Evolutionary conservation across 2,888 invertebrate species (phyloP).

Genomic region (Serripes groenlandicus): DNA sequence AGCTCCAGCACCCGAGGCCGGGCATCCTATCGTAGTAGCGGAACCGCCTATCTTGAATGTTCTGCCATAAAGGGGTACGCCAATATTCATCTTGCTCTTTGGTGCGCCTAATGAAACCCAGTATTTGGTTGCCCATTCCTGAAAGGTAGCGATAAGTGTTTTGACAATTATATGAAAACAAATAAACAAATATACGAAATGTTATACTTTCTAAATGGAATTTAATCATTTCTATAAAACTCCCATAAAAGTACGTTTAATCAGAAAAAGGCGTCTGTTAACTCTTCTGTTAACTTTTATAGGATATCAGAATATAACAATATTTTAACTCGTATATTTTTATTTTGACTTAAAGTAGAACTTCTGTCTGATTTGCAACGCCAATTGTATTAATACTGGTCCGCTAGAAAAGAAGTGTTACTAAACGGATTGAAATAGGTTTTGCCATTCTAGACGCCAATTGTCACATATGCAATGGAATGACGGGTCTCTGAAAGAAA

Average conservation of each 20-base stretch:
- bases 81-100: slow-evolving; percentile 96
- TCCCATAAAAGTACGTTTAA: too few relatives aligned
- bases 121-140: slow-evolving; percentile 82
- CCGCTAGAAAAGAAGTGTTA: not conserved
- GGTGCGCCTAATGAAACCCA: slow-evolving; percentile 91
- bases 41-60: slow-evolving; percentile 91
- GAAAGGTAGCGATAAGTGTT: too few relatives aligned
- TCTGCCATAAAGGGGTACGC: slow-evolving; percentile 96
- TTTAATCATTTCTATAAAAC: too few relatives aligned
- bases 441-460: not conserved
- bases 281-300: too few relatives aligned
- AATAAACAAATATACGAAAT: too few relatives aligned
- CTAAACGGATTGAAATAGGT: not conserved
- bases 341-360: not conserved
- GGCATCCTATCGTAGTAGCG: too few relatives aligned
- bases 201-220: too few relatives aligned
- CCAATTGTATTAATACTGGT: not conserved
- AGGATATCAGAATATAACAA: too few relatives aligned
- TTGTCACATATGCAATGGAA: not conserved
- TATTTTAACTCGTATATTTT: too few relatives aligned
- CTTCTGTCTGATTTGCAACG: not conserved
- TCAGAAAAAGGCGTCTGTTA: too few relatives aligned
- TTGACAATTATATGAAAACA: too few relatives aligned
- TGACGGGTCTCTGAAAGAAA: too few relatives aligned
- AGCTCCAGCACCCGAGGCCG: slow-evolving; percentile 73